Conservation (phyloP, 2,113 vertebrate genomes). For the Pteropus alecto region DNA sequence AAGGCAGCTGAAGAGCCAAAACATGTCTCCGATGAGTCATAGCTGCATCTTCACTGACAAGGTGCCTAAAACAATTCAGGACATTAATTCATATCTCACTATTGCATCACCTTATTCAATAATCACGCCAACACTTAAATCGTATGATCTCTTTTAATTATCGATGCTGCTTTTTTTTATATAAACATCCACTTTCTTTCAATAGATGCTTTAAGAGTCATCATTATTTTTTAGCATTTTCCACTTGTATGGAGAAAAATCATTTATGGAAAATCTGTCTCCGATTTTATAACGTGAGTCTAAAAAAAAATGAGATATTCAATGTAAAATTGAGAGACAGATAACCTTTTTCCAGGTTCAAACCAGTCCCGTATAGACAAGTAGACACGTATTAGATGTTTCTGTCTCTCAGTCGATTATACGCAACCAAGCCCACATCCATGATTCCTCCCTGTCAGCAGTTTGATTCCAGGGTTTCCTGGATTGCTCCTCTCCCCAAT, state of each 20-base stretch:
- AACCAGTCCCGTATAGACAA: background rate
- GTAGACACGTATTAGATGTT: accelerated
- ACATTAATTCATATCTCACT: background rate
- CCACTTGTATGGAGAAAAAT: background rate
- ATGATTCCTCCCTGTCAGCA: background rate
- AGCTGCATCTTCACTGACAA: background rate
- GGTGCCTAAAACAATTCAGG: background rate
- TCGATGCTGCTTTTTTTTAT: background rate
- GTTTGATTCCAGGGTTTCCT: background rate
- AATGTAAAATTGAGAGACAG: background rate
- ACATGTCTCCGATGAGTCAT: background rate
- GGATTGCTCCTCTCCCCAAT: background rate
- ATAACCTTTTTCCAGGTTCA: background rate
- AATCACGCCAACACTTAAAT: background rate
- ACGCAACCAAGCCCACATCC: background rate
- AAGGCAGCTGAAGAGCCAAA: background rate
- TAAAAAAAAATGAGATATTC: background rate
- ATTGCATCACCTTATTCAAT: background rate
- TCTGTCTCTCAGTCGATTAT: background rate
- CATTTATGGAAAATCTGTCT: background rate
- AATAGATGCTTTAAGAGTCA: background rate
- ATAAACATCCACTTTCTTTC: background rate
- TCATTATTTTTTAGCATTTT: background rate
- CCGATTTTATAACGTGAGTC: background rate
- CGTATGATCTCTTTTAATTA: background rate